Conservation (phyloP, 2,888 invertebrate genomes). For the Autographa pulchrina region DNA sequence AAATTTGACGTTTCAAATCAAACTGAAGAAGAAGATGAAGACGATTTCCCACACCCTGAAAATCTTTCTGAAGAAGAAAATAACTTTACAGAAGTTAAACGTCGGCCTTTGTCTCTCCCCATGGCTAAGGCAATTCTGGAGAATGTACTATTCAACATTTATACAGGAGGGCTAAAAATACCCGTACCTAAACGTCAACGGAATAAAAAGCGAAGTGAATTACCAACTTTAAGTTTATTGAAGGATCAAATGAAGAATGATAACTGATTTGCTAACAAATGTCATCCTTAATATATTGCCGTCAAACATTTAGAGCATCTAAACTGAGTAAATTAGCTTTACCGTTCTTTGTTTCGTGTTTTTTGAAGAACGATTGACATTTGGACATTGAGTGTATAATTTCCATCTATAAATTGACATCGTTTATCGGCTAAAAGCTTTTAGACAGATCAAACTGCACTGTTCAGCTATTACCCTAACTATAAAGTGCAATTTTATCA, state of each 20-base stretch:
- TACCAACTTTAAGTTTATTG: not conserved
- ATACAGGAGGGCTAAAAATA: not conserved
- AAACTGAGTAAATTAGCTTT: not conserved
- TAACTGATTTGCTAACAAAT: not conserved
- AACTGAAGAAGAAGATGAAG: not conserved
- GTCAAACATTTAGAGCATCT: not conserved
- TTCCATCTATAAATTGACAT: not conserved
- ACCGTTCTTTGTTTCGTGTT: not conserved
- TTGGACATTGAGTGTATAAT: not conserved
- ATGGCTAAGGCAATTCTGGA: not conserved
- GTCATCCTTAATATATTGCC: not conserved
- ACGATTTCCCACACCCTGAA: not conserved
- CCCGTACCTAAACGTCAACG: not conserved
- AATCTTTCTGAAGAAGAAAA: not conserved
- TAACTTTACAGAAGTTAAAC: not conserved
- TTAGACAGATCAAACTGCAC: not conserved
- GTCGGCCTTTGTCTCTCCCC: not conserved
- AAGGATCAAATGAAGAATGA: not conserved
- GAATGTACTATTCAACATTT: not conserved
- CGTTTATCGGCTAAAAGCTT: conserved; percentile 1
- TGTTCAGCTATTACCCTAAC: not conserved
- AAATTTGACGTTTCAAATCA: not conserved
- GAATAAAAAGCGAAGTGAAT: not conserved
- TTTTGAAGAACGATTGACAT: not conserved
- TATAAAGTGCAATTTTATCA: not conserved